These are phyloP conservation scores for Pholis gunnellus DNA, from an alignment of 2,113 vertebrate genomes.

Conservation along the genomic window DNA sequence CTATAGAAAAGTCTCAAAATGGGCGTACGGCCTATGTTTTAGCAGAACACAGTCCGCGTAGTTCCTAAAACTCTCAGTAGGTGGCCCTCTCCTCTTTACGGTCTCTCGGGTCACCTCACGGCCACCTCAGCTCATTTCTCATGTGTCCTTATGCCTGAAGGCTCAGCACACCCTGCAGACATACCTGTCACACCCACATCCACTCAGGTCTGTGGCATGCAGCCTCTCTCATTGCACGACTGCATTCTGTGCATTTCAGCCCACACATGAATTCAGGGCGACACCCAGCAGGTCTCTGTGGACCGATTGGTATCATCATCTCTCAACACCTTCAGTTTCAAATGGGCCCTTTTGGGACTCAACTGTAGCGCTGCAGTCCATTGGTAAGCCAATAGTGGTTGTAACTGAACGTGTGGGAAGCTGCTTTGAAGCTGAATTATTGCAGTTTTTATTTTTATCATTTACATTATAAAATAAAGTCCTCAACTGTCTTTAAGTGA, in stretches of 20 bases:
- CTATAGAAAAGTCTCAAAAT: not conserved
- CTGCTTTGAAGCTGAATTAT: not conserved
- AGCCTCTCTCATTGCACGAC: conserved; percentile 43
- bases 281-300: conserved; percentile 60
- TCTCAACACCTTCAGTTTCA: conserved; percentile 16
- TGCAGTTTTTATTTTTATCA: not conserved
- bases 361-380: not conserved
- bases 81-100: conserved; percentile 45
- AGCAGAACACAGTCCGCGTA: not conserved
- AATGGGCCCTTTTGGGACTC: not conserved
- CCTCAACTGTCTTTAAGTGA: not conserved
- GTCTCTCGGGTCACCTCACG: not conserved
- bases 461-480: not conserved
- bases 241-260: conserved; percentile 71
- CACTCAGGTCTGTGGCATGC: conserved; percentile 74
- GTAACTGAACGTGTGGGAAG: not conserved
- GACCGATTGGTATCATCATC: conserved; percentile 10
- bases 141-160: not conserved
- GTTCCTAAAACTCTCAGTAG: conserved; percentile 35
- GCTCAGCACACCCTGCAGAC: conserved; percentile 48
- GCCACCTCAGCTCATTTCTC: conserved; percentile 8
- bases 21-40: not conserved
- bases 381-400: not conserved
- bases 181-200: conserved; percentile 66
- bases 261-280: conserved; percentile 45